A percentile compares a stretch with the other conserved stretches of the same genome.
Conservation (phyloP, 2,888 invertebrate genomes). For the Drosophila percnosoma region DNA sequence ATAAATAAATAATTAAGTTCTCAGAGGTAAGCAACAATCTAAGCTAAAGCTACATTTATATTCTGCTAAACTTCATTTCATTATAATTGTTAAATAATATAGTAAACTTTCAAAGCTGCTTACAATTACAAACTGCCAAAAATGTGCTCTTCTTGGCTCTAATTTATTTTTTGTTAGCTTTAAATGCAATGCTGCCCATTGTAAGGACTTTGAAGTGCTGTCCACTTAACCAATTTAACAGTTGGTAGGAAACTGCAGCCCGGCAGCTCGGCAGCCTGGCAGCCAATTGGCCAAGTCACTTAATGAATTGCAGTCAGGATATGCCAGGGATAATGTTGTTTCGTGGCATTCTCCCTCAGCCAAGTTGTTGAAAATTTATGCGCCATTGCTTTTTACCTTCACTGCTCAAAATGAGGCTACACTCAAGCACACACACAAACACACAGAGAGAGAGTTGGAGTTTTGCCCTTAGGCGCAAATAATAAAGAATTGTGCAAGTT, state of each 20-base stretch:
- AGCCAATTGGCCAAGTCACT: conserved; percentile 70
- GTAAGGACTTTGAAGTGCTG: conserved; percentile 31
- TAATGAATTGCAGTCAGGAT: conserved; percentile 64
- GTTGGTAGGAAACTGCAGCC: conserved; percentile 39
- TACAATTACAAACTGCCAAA: too few relatives aligned
- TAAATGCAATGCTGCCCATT: conserved; percentile 14
- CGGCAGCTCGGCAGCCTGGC: conserved; percentile 62
- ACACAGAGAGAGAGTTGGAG: conserved; percentile 1
- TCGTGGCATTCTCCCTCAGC: conserved; percentile 31
- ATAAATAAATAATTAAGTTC: background rate
- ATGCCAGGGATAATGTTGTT: conserved; percentile 59
- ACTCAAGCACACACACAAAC: conserved; percentile 7
- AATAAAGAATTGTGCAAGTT: conserved; percentile 59
- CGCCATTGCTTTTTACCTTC: conserved; percentile 39
- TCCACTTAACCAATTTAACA: conserved; percentile 44
- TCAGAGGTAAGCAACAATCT: background rate
- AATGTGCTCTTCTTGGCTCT: background rate
- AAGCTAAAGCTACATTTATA: too few relatives aligned
- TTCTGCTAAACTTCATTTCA: background rate
- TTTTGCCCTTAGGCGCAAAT: conserved; percentile 43
- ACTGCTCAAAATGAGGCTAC: conserved; percentile 25
- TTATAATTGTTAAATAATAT: background rate
- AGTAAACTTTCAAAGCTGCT: background rate
- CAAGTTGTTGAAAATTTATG: conserved; percentile 62
- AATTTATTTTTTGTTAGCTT: background rate